phyloP scores from a whole-genome alignment of 1,140 invertebrate genomes.

The Heliconius hermathena region DNA sequence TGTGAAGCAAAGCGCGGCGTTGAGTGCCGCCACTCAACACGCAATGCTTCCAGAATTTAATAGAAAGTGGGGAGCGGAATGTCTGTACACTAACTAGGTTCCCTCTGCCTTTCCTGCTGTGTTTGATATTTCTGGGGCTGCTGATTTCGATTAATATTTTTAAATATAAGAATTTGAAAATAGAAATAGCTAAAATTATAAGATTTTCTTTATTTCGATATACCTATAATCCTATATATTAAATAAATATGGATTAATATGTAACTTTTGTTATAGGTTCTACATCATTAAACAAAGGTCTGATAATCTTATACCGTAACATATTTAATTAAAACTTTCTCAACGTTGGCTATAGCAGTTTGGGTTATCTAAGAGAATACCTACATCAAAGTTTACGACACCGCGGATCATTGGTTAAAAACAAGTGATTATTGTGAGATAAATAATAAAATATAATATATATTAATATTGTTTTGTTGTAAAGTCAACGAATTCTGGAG shows the following conservation, averaged over 20 bases:
- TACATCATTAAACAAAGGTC: background rate
- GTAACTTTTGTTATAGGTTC: background rate
- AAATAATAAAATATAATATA: slow-evolving; percentile 1
- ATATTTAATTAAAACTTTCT: slow-evolving; percentile 72
- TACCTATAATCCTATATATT: background rate
- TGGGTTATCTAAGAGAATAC: slow-evolving; percentile 33
- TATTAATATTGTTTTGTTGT: background rate
- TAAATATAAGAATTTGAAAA: too few relatives aligned
- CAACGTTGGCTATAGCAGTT: slow-evolving; percentile 31
- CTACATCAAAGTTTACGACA: slow-evolving; percentile 27
- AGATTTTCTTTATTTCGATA: background rate
- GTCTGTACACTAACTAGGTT: too few relatives aligned
- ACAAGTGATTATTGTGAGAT: background rate
- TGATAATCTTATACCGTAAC: slow-evolving; percentile 10
- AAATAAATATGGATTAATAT: background rate
- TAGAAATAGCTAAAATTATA: too few relatives aligned
- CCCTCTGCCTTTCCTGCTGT: too few relatives aligned
- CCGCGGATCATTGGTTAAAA: slow-evolving; percentile 22
- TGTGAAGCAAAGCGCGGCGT: too few relatives aligned
- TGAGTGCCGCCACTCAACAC: too few relatives aligned
- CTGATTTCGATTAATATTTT: too few relatives aligned
- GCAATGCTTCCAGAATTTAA: too few relatives aligned
- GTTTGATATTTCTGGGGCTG: too few relatives aligned
- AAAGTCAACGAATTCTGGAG: background rate
- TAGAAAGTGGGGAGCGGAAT: too few relatives aligned